Base-by-base conservation (phyloP, 2,113 vertebrate genomes). In the Rostratula benghalensis region DNA sequence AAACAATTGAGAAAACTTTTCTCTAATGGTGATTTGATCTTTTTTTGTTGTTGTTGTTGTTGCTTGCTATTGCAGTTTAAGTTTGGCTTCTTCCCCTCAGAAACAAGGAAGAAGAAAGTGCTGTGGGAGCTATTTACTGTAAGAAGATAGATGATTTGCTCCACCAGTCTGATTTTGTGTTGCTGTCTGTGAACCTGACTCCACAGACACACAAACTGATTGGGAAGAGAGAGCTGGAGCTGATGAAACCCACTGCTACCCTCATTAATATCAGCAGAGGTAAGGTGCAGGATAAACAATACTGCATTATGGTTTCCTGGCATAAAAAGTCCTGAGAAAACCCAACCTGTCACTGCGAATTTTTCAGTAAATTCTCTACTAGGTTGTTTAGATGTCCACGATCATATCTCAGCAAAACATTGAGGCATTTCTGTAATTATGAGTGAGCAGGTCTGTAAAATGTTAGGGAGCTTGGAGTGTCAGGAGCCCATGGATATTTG, bases 181-280 rank as follows among this genome's bases (percentile, higher is more conserved):
- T 98, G 96, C 22, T 98, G 54, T 81, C 96, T 23, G 83, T 98
- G 65, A 96, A 24, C 51, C 93, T 98, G 83, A 98, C 94, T 3
- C 97, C 98, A 48, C 96, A 98, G 75, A 98, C 98, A 8, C 82
- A 37, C 35, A 94, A 96, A 56, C 65, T 98, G 67, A 98, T 98
- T 17, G 98, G 98, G 57, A 97, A 95, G 93, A 97, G 95, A 82
- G 98, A 99, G 76, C 93, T 98, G 51, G 85, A 94, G 50, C 93
- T 98, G 90, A 98, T 98, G 98, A 99, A 98, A 93, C 94, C 97
- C 22, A 98, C 96, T 0, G 96, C 97, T 39, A 98, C 84, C 27
- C 97, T 99, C 22, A 89, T 98, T 93, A 99, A 98, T 60, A 92
- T 98, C 30, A 98, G 98, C 94, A 97, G 98, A 98, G 98, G 98